These are phyloP conservation scores for Lepidostoma basale DNA, from an alignment of 1,140 invertebrate species.

Conservation along the genomic window DNA sequence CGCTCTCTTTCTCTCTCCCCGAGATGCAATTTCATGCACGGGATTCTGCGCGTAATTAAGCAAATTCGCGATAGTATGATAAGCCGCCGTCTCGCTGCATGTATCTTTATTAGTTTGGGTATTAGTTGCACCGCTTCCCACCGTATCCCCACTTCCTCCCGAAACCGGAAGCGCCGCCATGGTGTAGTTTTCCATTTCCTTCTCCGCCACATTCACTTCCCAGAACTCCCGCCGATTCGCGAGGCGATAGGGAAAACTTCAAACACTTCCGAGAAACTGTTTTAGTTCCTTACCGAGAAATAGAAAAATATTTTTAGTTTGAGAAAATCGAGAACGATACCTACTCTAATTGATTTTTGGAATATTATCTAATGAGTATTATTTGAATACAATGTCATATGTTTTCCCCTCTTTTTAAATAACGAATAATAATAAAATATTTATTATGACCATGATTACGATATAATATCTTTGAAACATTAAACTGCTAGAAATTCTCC, in stretches of 20 bases:
- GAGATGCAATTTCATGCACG: too few species aligned
- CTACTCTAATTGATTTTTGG: not conserved
- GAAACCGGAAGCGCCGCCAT: constrained; percentile 22
- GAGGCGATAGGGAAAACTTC: constrained; percentile 34
- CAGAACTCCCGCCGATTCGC: constrained; percentile 31
- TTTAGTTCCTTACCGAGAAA: not conserved
- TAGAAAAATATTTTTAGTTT: not conserved
- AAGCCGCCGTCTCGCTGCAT: not conserved
- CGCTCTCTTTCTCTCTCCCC: not conserved
- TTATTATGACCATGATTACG: too few species aligned
- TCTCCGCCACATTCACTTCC: constrained; percentile 35
- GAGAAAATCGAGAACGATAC: not conserved
- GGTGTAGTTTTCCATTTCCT: constrained; percentile 46
- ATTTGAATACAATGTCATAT: not conserved
- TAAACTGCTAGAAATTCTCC: too few species aligned
- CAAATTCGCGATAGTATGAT: not conserved
- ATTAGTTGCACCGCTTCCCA: constrained; percentile 19
- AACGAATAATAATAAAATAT: too few species aligned
- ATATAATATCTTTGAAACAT: too few species aligned
- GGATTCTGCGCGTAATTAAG: not conserved
- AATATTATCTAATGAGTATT: not conserved
- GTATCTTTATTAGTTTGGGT: constrained; percentile 16
- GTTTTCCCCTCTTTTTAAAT: too few species aligned
- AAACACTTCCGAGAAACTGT: not conserved
- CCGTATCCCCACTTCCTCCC: constrained; percentile 1